Percentiles rank a stretch among this genome's conserved stretches.
phyloP scores from a whole-genome alignment of 2,113 vertebrate genomes.

The Gallinago paraguaiae region DNA sequence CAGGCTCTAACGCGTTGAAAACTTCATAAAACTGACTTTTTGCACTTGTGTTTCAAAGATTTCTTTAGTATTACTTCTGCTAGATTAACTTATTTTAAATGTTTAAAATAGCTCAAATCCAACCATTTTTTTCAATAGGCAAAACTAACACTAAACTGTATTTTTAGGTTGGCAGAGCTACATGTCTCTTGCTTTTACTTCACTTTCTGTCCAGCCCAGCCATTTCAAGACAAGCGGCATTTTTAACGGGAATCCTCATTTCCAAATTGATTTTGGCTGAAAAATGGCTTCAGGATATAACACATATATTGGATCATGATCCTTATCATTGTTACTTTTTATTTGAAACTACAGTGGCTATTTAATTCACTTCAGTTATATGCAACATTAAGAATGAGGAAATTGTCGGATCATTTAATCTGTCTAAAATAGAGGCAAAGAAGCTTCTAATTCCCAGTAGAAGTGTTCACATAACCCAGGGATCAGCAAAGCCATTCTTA shows the following conservation, averaged over 20 bases:
- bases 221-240: neutral
- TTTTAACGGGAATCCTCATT: neutral
- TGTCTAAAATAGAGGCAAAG: conserved; percentile 38
- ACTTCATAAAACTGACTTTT: neutral
- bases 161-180: neutral
- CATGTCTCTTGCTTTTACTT: neutral
- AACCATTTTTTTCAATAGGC: neutral
- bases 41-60: neutral
- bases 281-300: neutral
- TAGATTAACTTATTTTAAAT: neutral
- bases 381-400: conserved; percentile 34
- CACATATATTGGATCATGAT: neutral
- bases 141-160: neutral
- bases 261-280: neutral
- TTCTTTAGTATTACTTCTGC: neutral
- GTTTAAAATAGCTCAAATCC: neutral
- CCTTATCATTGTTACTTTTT: neutral
- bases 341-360: conserved; percentile 9
- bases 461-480: neutral
- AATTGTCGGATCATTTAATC: conserved; percentile 7
- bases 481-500: neutral
- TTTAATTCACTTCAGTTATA: conserved; percentile 52
- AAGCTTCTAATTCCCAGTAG: conserved; percentile 20
- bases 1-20: neutral
- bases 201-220: neutral